These are phyloP conservation scores for Apostichopus leukothele DNA, from an alignment of 53 echinoderm and acorn worm species.

Conservation along the genomic window DNA sequence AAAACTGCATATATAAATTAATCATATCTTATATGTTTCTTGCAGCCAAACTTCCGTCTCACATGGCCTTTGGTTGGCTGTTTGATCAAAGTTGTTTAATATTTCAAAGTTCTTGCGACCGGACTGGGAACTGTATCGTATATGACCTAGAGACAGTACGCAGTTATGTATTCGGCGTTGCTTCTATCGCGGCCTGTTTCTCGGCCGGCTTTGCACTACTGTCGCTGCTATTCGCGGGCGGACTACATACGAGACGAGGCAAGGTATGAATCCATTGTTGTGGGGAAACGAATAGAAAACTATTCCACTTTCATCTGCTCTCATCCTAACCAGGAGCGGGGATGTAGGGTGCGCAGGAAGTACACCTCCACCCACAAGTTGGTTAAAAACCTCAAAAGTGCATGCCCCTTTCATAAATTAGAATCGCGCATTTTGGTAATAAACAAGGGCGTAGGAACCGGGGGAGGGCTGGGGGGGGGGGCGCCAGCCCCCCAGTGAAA, in stretches of 20 bases:
- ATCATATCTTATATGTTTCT: neutral
- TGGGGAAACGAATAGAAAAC: too few species aligned
- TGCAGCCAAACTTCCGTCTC: neutral
- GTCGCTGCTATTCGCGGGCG: neutral
- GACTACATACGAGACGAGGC: neutral
- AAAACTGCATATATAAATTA: too few species aligned
- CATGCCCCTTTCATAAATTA: too few species aligned
- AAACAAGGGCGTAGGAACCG: too few species aligned
- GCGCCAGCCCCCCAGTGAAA: too few species aligned
- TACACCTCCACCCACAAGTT: too few species aligned
- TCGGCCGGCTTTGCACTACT: neutral
- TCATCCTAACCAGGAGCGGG: too few species aligned
- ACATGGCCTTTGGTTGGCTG: neutral
- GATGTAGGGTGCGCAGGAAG: too few species aligned
- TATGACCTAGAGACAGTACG: neutral
- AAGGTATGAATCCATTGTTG: neutral
- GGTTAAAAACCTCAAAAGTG: too few species aligned
- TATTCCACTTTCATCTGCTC: too few species aligned
- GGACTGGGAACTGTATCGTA: neutral
- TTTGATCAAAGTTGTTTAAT: neutral
- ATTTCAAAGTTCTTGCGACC: conserved; percentile 1
- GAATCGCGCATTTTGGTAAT: too few species aligned
- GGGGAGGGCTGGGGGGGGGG: too few species aligned
- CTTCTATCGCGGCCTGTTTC: neutral
- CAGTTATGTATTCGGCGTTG: neutral